Percentiles rank a stretch among this genome's conserved stretches.
These are phyloP conservation scores for rabbit (Oryctolagus cuniculus) DNA, from an alignment of 2,113 vertebrate species.

Conservation along the genomic window DNA sequence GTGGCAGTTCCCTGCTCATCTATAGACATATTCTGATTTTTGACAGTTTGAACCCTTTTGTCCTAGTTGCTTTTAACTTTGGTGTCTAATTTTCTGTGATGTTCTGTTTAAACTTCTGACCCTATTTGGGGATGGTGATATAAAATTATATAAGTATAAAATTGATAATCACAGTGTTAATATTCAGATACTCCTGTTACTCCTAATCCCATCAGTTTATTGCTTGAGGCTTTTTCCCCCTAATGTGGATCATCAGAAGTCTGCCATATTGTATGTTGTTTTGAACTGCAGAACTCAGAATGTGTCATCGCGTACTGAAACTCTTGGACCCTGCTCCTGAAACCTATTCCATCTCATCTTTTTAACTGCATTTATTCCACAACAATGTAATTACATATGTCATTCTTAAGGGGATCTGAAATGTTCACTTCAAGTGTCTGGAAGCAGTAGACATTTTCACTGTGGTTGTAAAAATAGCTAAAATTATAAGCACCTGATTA, in stretches of 20 bases:
- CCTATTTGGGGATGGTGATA: constrained; percentile 42
- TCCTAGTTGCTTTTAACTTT: constrained; percentile 64
- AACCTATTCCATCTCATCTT: constrained; percentile 52
- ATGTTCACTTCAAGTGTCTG: constrained; percentile 42
- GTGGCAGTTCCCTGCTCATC: constrained; percentile 50
- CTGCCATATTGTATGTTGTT: constrained; percentile 51
- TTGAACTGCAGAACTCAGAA: constrained; percentile 66
- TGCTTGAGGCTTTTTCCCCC: constrained; percentile 44
- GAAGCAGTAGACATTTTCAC: constrained; percentile 49
- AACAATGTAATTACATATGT: constrained; percentile 56
- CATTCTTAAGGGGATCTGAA: constrained; percentile 61
- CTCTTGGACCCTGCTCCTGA: constrained; percentile 62
- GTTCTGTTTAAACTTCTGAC: constrained; percentile 72
- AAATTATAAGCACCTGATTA: not conserved
- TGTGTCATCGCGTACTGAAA: constrained; percentile 40
- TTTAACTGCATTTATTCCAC: constrained; percentile 59
- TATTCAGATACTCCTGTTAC: constrained; percentile 61
- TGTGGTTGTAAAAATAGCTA: constrained; percentile 39
- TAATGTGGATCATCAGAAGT: constrained; percentile 44
- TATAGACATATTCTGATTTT: constrained; percentile 40
- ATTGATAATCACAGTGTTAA: constrained; percentile 52
- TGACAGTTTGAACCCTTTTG: constrained; percentile 49
- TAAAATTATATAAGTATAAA: constrained; percentile 49
- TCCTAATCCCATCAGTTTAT: constrained; percentile 38
- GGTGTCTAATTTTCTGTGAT: constrained; percentile 73